phyloP scores from a whole-genome alignment of 2,888 invertebrate genomes.

The Drosophila prolongata region DNA sequence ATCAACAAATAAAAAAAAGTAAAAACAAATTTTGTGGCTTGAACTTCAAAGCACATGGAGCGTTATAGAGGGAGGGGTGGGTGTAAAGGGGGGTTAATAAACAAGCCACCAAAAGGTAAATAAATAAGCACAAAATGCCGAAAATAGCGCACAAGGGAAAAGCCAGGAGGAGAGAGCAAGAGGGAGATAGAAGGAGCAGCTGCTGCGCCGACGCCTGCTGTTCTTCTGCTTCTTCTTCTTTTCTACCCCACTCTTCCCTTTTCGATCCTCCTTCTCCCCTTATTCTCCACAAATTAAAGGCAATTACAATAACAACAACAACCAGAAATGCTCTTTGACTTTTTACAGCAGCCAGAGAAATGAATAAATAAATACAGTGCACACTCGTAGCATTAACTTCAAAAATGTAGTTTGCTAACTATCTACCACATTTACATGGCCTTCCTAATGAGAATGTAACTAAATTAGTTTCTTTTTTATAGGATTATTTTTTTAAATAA shows the following conservation, averaged over 20 bases:
- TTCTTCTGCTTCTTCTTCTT: constrained; percentile 51
- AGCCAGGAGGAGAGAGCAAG: constrained; percentile 21
- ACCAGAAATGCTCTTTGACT: constrained; percentile 71
- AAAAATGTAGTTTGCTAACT: no score
- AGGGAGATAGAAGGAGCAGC: constrained; percentile 32
- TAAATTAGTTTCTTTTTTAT: no score
- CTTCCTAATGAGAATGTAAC: no score
- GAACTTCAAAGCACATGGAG: constrained; percentile 65
- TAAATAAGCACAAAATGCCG: constrained; percentile 59
- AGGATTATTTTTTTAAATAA: no score
- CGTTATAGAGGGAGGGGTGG: constrained; percentile 19
- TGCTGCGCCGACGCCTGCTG: constrained; percentile 70
- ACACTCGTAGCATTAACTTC: background rate
- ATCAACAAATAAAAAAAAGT: constrained; percentile 33
- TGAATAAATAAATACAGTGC: constrained; percentile 10
- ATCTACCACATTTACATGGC: no score
- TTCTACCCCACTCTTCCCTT: constrained; percentile 36
- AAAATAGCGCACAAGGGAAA: constrained; percentile 36
- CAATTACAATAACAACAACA: constrained; percentile 67
- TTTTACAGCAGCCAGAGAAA: constrained; percentile 45
- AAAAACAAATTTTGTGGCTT: constrained; percentile 56
- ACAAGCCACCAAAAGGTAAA: constrained; percentile 71
- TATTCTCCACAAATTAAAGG: constrained; percentile 68
- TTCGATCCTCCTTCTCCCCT: constrained; percentile 43
- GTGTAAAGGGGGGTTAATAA: constrained; percentile 57